Percentiles rank a stretch among this genome's conserved stretches.
Evolutionary conservation across 2,113 vertebrate genomes (phyloP).

Genomic region (Oreochromis aureus): DNA sequence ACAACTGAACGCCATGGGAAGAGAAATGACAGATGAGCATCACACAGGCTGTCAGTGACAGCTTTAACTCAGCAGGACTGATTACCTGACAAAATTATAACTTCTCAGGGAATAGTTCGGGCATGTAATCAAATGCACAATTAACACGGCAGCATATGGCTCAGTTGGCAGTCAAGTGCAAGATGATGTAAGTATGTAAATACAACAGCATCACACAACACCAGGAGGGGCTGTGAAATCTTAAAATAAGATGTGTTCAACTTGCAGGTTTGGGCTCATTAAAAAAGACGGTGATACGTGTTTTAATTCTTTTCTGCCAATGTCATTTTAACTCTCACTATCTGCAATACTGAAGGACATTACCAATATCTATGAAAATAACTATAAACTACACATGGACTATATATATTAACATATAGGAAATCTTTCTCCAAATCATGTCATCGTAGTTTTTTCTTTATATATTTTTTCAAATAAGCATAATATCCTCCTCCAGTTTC

Average conservation of each 20-base stretch:
- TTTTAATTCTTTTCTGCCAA: not conserved
- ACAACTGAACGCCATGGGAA: not conserved
- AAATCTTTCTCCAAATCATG: not conserved
- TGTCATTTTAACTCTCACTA: not conserved
- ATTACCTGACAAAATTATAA: conserved; percentile 41
- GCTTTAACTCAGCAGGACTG: conserved; percentile 24
- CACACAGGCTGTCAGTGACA: conserved; percentile 10
- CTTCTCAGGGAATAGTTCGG: conserved; percentile 27
- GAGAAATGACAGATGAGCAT: conserved; percentile 16
- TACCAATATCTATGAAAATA: not conserved
- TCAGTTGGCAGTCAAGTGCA: conserved; percentile 13
- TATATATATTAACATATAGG: too few relatives aligned
- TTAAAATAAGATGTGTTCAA: not conserved
- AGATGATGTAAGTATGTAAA: conserved; percentile 2
- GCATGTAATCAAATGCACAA: conserved; percentile 47
- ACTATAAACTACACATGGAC: not conserved
- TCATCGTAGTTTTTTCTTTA: not conserved
- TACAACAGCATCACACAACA: not conserved
- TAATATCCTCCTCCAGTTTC: not conserved
- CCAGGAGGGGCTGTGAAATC: not conserved
- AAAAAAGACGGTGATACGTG: not conserved
- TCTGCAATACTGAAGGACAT: not conserved
- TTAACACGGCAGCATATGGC: conserved; percentile 51
- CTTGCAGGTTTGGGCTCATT: not conserved
- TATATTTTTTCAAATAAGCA: not conserved